Percentiles rank a stretch among this genome's conserved stretches.
These are phyloP conservation scores for Cladorhizidae sp. DNA, from an alignment of 37 sponge, comb jelly and placozoan genomes.

Conservation along the genomic window DNA sequence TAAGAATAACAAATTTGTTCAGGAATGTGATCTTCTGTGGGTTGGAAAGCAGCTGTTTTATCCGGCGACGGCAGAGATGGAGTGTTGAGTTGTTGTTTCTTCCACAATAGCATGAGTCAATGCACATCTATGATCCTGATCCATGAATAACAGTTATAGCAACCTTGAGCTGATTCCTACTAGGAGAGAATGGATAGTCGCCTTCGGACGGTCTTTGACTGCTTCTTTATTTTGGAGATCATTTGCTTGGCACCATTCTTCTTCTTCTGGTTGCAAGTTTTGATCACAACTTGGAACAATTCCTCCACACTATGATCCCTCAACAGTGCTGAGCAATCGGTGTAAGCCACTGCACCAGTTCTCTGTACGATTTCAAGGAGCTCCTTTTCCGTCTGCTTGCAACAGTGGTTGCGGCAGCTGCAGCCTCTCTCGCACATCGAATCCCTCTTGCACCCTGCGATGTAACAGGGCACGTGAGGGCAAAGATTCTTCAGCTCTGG, in stretches of 20 bases:
- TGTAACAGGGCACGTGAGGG: constrained; percentile 55
- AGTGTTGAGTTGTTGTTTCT: too few species aligned
- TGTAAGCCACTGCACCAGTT: constrained; percentile 58
- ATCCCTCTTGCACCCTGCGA: constrained; percentile 75
- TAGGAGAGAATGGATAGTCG: constrained; percentile 2
- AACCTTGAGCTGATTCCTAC: background rate
- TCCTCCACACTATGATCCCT: constrained; percentile 23
- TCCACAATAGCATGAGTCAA: too few species aligned
- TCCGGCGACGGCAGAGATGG: too few species aligned
- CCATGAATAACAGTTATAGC: too few species aligned
- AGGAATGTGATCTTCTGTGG: too few species aligned
- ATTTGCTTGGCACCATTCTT: constrained; percentile 27
- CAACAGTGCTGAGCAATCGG: constrained; percentile 56
- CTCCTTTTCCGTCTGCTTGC: constrained; percentile 21
- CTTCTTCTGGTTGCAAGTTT: constrained; percentile 13
- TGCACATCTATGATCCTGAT: too few species aligned
- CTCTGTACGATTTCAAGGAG: constrained; percentile 21
- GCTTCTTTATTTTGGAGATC: constrained; percentile 34
- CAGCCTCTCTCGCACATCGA: constrained; percentile 8
- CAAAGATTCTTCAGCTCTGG: constrained; percentile 51
- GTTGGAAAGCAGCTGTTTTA: too few species aligned
- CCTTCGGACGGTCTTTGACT: constrained; percentile 26
- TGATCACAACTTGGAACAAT: constrained; percentile 40
- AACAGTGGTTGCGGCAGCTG: constrained; percentile 9
- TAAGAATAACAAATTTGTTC: too few species aligned